Evolutionary conservation across 2,797 vertebrate species (phyloP), one percentile per base, ranked within the genome.

Genomic region (Spea hammondii): DNA sequence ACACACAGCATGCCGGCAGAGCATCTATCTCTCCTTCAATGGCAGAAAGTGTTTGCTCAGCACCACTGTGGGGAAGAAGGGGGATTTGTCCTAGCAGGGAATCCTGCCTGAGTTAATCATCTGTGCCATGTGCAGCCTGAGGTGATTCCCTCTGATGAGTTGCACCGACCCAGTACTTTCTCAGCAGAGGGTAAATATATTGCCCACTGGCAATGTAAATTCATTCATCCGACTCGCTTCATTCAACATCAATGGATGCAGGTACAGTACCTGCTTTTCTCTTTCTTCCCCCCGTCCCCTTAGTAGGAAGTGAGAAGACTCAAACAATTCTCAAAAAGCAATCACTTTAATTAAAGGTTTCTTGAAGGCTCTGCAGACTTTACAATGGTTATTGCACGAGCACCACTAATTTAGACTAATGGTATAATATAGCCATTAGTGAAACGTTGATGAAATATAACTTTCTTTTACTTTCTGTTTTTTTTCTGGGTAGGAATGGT

Each of bases 341-440:
- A 3, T n/a, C 79, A 79, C 79, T 85, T 84, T 89, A 86, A 89
- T 86, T 71, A 85, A 86, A 88, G 86, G 87, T 89, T 88, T 82
- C 0, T 0, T 48, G 84, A 86, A 83, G 87, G 85, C 84, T 88
- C 82, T 82, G 65, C 83, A 86, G 86, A 83, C 84, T 85, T 83
- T 84, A 85, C 87, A 89, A 89, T 89, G 88, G 88, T 83, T 84
- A 82, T 83, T 17, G 78, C 53, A 32, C 83, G 85, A 88, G 86
- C 78, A 84, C 78, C 48, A 73, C 84, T 89, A 87, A 91, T 88
- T 88, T 86, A 85, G 86, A 85, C 86, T 89, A 89, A 88, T 89
- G 88, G 88, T 88, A 87, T 84, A 86, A 86, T 12, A 17, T 81
- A 66, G 85, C 64, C 83, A 12, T 82, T 82, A 77, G 54, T 12